These are phyloP conservation scores for Hydrochoerus hydrochaeris DNA, from an alignment of 2,113 vertebrate species.

Conservation along the genomic window DNA sequence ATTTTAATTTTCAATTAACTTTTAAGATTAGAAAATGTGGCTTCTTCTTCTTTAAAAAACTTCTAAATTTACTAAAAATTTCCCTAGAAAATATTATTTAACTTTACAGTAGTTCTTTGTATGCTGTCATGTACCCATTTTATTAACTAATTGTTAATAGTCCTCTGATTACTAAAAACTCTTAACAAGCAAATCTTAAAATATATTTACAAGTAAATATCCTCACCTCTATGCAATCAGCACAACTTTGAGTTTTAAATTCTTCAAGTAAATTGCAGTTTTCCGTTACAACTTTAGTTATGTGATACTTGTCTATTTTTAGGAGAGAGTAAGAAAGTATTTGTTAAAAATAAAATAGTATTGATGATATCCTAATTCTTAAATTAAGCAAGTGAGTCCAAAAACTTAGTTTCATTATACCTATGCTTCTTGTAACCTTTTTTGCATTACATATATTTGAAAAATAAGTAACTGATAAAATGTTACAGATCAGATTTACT, in stretches of 20 bases:
- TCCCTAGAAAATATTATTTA: neutral
- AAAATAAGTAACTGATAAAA: conserved; percentile 4
- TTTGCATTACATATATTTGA: neutral
- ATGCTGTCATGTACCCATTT: neutral
- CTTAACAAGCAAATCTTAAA: conserved; percentile 57
- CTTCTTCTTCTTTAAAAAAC: conserved; percentile 31
- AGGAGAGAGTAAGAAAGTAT: conserved; percentile 62
- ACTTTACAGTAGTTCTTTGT: neutral
- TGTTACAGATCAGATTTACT: conserved; percentile 2
- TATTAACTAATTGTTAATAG: neutral
- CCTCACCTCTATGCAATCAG: conserved; percentile 85
- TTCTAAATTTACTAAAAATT: neutral
- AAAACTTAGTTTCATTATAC: neutral
- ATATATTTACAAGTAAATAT: conserved; percentile 65
- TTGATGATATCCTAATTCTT: conserved; percentile 51
- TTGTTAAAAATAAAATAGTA: conserved; percentile 47
- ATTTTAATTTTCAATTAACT: conserved; percentile 43
- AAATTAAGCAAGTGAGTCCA: neutral
- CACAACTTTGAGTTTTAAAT: conserved; percentile 72
- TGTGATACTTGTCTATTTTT: conserved; percentile 86
- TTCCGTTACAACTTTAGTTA: conserved; percentile 85
- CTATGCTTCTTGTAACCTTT: neutral
- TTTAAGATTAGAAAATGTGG: conserved; percentile 26
- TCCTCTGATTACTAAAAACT: neutral
- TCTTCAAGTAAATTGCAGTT: conserved; percentile 82